phyloP scores from a whole-genome alignment of 2,797 vertebrate genomes.

The Pristis pectinata region DNA sequence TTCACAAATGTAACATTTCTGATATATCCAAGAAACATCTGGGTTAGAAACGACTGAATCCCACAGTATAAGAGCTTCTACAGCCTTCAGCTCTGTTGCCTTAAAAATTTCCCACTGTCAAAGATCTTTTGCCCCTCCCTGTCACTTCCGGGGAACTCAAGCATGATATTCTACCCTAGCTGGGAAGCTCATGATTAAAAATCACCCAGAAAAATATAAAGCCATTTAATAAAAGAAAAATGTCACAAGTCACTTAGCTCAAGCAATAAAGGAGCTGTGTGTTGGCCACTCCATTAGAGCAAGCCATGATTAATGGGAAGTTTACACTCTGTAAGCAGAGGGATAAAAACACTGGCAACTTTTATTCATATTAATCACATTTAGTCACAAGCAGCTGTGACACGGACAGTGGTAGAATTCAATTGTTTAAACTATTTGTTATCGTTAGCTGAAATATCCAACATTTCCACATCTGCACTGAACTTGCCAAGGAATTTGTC shows the following conservation, averaged over 20 bases:
- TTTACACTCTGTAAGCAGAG: conserved; percentile 46
- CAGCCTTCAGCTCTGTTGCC: neutral
- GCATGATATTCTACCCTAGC: neutral
- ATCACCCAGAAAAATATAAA: conserved; percentile 1
- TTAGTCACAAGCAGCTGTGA: conserved; percentile 34
- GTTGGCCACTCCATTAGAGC: conserved; percentile 43
- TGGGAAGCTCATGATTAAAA: neutral
- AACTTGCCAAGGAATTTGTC: conserved; percentile 57
- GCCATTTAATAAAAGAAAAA: conserved; percentile 33
- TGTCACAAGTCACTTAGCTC: conserved; percentile 50
- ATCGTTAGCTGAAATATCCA: conserved; percentile 20
- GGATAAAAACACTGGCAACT: conserved; percentile 46
- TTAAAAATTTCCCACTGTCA: neutral
- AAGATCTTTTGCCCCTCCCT: neutral
- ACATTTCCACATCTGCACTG: conserved; percentile 21
- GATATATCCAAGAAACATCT: conserved; percentile 13
- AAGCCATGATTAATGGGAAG: conserved; percentile 52
- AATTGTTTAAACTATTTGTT: conserved; percentile 35
- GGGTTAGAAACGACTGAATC: neutral
- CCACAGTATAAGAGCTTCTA: neutral
- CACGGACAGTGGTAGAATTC: neutral
- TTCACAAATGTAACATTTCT: neutral
- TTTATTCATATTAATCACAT: conserved; percentile 47
- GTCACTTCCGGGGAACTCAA: neutral
- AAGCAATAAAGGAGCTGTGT: conserved; percentile 42